Percentiles rank a stretch among this genome's conserved stretches.
Evolutionary conservation across 1,140 invertebrate species (phyloP).

Genomic region (Teleopsis dalmanni): DNA sequence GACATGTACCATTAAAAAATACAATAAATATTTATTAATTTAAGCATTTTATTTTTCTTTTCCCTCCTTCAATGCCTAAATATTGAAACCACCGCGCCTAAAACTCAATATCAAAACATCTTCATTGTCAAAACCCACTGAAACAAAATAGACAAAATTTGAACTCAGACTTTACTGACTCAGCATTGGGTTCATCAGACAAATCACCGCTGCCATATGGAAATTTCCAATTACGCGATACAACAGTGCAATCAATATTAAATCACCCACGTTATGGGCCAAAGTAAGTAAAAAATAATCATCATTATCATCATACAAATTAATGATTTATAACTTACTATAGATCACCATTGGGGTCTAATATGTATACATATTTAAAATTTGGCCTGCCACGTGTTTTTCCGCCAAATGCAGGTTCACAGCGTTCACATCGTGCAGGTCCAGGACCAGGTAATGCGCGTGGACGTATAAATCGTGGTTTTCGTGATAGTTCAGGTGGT

Average conservation of each 20-base stretch:
- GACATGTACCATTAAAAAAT: no score
- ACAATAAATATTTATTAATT: no score
- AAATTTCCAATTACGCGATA: slow-evolving; percentile 85
- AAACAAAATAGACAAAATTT: slow-evolving; percentile 92
- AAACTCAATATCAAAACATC: no score
- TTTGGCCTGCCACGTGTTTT: slow-evolving; percentile 86
- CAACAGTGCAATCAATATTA: slow-evolving; percentile 89
- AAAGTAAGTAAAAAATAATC: slow-evolving; percentile 53
- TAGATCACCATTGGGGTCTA: slow-evolving; percentile 72
- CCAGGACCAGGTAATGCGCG: slow-evolving; percentile 39
- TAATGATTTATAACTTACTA: not conserved
- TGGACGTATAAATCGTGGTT: slow-evolving; percentile 38
- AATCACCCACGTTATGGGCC: slow-evolving; percentile 82
- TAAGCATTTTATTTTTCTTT: no score
- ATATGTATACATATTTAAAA: slow-evolving; percentile 88
- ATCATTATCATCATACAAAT: not conserved
- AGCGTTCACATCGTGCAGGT: slow-evolving; percentile 47
- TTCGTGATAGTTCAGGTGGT: slow-evolving; percentile 38
- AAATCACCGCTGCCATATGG: slow-evolving; percentile 86
- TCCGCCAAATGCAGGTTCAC: slow-evolving; percentile 64
- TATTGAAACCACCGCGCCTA: no score
- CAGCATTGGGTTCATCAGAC: slow-evolving; percentile 80
- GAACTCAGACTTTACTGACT: slow-evolving; percentile 91
- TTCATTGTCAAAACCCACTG: no score
- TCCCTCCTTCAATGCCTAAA: no score